Base-by-base conservation (phyloP, 2,113 vertebrate species). In the Sinocyclocheilus maitianheensis region DNA sequence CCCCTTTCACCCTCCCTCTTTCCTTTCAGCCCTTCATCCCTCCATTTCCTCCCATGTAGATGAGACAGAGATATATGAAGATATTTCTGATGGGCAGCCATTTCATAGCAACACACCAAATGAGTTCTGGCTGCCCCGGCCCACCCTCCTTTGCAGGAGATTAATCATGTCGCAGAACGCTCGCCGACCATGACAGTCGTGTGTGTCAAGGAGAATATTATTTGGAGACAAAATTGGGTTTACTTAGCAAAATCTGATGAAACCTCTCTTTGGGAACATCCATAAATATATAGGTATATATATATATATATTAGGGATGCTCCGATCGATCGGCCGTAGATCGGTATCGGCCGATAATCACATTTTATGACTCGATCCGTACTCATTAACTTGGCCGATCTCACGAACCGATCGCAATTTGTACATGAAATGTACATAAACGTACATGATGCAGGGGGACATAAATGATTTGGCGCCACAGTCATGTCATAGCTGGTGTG, bases 1-100 rank as follows among this genome's bases (percentile, higher is more conserved):
- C 88, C 88, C 79, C 87, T 85, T 89, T 88, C 90, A 37, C 89
- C 91, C 86, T 89, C 84, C 80, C 89, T 83, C 89, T 84, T 30
- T 67, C 78, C 48, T 55, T 82, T 46, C 83, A 67, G 37, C 79
- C 79, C 86, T 87, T 87, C 91, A 85, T 79, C 88, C 88, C 91
- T 93, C 55, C 77, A 84, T 81, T 77, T 85, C 30, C 51, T 5
- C 34, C 84, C 88, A 94, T 93, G 92, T 89, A 94, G 93, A 95
- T 95, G 90, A 94, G 93, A 94, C 91, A 90, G 91, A 94, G 93
- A 94, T 89, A 86, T 88, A 94, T 94, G 91, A 92, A 94, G 91
- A 94, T 89, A 91, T 92, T 90, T 90, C 84, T 83, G 83, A 86
- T 90, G 86, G 46, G 80, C 65, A 75, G 85, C 80, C 85, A 76